Base-by-base conservation (phyloP, 2,888 invertebrate species). In the Teleogryllus oceanicus region DNA sequence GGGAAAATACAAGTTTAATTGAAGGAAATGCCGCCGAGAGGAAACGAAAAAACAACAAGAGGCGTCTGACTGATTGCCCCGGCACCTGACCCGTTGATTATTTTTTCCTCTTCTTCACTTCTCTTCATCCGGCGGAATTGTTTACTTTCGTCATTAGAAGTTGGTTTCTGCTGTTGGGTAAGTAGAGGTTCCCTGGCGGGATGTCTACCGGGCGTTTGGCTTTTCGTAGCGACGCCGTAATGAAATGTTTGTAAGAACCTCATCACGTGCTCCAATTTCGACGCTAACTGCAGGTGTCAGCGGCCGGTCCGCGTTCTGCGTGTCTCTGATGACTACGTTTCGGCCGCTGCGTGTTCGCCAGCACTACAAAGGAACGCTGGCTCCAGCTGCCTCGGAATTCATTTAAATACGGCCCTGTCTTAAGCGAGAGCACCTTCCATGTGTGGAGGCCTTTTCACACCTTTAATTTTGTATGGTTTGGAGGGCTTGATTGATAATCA, bases 121-220 rank as follows among this genome's bases (percentile, higher is more conserved):
- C 37, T 37, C 37, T 8, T 37, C 62, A 62, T 13, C 13, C 13
- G 62, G 62, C 13, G 62, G 37, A 62, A 62, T 18, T 62, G 62
- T 62, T 62, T 62, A 62, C 62, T 62, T 62, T 62, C 62, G 62
- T 62, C 62, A 62, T 62, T 62, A 62, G 62, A 62, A 62, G 62
- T 62, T 62, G 62, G 62, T 62, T 62, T 62, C 62, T 62, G 62
- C 62, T 62, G 62, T 62, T 18, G 62, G 62, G 16, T 62, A 62
- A 62, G 62, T 62, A 62, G 62, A 62, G 62, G 62, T 62, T 62
- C 62, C 37, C 62, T 62, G 62, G 13, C 62, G n/a, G 62, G 62
- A 18, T n/a, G 62, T 62, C 16, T 13, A 62, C 62, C 62, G 16
- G 62, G 16, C 62, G n/a, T 62, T 62, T 62, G n/a, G 16, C 62